Conservation (phyloP, 2,113 vertebrate species). For the Trematocara nigrifrons region DNA sequence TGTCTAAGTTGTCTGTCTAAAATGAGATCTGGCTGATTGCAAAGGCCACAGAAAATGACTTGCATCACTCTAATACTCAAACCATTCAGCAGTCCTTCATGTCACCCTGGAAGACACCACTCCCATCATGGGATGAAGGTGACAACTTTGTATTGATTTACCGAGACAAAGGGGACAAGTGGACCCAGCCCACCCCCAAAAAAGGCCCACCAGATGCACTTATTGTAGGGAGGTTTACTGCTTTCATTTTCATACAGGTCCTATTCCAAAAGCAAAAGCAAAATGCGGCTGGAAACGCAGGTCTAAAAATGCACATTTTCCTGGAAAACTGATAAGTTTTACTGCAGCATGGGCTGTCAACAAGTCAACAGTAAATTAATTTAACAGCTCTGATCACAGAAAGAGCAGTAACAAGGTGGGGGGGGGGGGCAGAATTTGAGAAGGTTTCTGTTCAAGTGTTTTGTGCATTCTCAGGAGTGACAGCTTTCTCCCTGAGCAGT, state of each 20-base stretch:
- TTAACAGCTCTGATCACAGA: neutral
- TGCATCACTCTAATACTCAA: neutral
- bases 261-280: neutral
- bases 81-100: neutral
- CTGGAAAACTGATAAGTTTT: neutral
- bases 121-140: neutral
- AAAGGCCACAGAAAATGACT: neutral
- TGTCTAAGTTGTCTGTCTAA: neutral
- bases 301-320: neutral
- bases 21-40: neutral
- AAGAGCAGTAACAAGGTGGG: neutral
- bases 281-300: accelerated
- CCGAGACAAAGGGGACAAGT: neutral
- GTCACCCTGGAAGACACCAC: neutral
- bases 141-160: neutral
- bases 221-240: neutral
- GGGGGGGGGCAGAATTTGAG: neutral
- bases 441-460: neutral
- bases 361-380: neutral
- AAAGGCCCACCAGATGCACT: neutral
- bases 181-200: neutral
- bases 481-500: neutral
- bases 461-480: neutral
- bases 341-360: neutral
- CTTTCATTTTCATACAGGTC: neutral